A percentile compares a stretch with the other conserved stretches of the same genome.
phyloP scores from a whole-genome alignment of 2,888 invertebrate genomes.

The Brachyopa scutellaris region DNA sequence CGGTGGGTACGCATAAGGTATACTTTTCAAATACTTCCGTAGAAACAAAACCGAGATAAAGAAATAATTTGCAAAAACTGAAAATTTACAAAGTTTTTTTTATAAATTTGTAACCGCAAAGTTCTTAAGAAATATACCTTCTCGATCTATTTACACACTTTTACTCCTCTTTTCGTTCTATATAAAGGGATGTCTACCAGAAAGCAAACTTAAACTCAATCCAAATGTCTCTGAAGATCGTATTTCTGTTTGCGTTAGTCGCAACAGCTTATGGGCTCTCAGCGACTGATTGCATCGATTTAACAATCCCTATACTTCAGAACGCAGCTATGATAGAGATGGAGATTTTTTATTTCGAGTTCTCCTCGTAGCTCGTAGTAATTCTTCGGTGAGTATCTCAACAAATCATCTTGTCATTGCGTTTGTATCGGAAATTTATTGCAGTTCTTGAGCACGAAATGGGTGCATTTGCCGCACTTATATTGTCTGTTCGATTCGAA shows the following conservation, averaged over 20 bases:
- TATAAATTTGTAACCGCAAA: no score
- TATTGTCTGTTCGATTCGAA: conserved; percentile 25
- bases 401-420: conserved; percentile 71
- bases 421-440: conserved; percentile 70
- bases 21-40: no score
- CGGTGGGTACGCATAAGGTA: no score
- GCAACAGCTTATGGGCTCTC: neutral
- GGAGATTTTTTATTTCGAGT: neutral
- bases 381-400: conserved; percentile 52
- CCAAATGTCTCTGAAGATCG: neutral
- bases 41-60: no score
- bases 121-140: no score
- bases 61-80: no score
- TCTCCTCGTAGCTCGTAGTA: neutral
- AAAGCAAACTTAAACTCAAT: no score
- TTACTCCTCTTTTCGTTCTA: no score
- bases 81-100: no score
- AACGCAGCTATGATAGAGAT: conserved; percentile 14
- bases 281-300: conserved; percentile 49
- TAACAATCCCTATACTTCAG: conserved; percentile 24
- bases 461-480: conserved; percentile 66
- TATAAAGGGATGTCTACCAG: no score
- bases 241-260: neutral
- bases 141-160: no score
- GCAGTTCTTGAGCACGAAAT: conserved; percentile 60